Conservation (phyloP, 2,888 invertebrate species). For the Epinotia brunnichana region DNA sequence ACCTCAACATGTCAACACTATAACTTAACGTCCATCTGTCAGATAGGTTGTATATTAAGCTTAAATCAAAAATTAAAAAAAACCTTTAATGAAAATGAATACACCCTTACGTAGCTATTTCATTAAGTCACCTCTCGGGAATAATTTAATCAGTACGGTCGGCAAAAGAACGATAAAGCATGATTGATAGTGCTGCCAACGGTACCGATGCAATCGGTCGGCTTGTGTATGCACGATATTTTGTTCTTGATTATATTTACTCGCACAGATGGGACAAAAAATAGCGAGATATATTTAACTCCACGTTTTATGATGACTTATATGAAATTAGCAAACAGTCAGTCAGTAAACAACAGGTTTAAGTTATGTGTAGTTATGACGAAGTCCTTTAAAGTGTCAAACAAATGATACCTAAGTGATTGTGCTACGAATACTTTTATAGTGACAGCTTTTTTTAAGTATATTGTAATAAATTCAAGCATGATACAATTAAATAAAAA, state of each 20-base stretch:
- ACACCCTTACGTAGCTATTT: slow-evolving; percentile 65
- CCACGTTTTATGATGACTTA: slow-evolving; percentile 22
- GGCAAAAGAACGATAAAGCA: slow-evolving; percentile 78
- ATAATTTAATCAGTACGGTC: slow-evolving; percentile 81
- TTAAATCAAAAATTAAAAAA: neutral
- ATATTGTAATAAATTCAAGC: slow-evolving; percentile 15
- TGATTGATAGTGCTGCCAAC: slow-evolving; percentile 74
- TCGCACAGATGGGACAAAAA: slow-evolving; percentile 33
- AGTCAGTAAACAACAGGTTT: too few species aligned
- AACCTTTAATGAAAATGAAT: slow-evolving; percentile 45
- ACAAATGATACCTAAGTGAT: neutral
- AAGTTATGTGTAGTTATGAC: too few species aligned
- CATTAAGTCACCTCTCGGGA: slow-evolving; percentile 75
- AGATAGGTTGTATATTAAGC: neutral
- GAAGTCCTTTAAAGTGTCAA: neutral
- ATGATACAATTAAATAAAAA: slow-evolving; percentile 15
- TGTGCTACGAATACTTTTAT: neutral
- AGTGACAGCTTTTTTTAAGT: neutral
- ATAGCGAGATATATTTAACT: slow-evolving; percentile 17
- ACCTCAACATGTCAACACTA: neutral
- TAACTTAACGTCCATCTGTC: neutral
- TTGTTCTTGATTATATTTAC: slow-evolving; percentile 41
- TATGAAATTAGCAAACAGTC: slow-evolving; percentile 28
- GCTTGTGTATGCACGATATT: slow-evolving; percentile 45
- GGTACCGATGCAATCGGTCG: slow-evolving; percentile 53